Conservation (phyloP, 2,113 vertebrate species). For the Clarias magur region DNA sequence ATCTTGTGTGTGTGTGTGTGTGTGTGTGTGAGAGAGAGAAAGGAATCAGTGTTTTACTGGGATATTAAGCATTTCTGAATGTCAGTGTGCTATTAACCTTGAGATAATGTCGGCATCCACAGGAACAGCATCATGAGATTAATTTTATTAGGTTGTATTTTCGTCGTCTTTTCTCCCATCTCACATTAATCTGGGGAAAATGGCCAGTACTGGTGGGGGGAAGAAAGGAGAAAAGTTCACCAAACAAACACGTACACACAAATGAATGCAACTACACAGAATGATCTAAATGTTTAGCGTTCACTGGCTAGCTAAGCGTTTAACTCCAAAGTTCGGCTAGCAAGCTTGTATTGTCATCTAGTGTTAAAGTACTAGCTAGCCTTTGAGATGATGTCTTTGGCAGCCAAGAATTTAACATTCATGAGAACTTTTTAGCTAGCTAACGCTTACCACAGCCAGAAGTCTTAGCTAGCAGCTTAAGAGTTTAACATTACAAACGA, state of each 20-base stretch:
- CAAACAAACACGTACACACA: not conserved
- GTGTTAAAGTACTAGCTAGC: not conserved
- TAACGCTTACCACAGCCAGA: not conserved
- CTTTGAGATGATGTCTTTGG: not conserved
- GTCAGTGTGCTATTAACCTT: conserved; percentile 72
- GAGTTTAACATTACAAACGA: no score
- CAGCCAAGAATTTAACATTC: not conserved
- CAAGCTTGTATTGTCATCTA: not conserved
- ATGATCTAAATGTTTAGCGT: not conserved
- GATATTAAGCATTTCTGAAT: conserved; percentile 68
- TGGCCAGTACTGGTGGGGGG: not conserved
- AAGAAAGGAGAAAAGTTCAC: no score
- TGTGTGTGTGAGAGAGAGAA: conserved; percentile 44
- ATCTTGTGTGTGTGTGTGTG: conserved; percentile 13
- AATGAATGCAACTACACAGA: not conserved
- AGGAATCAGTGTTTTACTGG: conserved; percentile 68
- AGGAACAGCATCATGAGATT: conserved; percentile 28
- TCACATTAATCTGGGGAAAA: not conserved
- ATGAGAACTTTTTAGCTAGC: not conserved
- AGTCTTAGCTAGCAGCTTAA: not conserved
- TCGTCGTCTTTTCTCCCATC: not conserved
- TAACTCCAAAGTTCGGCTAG: not conserved
- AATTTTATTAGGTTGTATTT: conserved; percentile 38
- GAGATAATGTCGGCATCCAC: conserved; percentile 62
- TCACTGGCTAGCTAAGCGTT: not conserved